These are phyloP conservation scores for Ophion costatus DNA, from an alignment of 2,888 invertebrate genomes.

Conservation along the genomic window DNA sequence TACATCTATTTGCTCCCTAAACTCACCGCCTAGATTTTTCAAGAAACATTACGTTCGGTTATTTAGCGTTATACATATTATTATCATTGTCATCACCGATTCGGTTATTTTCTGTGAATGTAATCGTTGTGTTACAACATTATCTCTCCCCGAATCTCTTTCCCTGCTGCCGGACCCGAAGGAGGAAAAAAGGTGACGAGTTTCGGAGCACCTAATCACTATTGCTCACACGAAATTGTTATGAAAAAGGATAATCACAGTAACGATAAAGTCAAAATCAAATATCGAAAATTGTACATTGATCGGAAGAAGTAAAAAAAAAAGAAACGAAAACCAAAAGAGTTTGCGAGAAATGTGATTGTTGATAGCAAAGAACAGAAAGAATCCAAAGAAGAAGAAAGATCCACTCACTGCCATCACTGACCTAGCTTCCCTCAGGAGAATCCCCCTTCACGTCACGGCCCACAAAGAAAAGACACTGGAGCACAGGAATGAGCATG, in stretches of 20 bases:
- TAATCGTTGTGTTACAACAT: conserved; percentile 84
- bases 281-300: conserved; percentile 45
- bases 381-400: conserved; percentile 67
- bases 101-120: conserved; percentile 81
- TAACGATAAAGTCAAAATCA: conserved; percentile 27
- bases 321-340: conserved; percentile 21
- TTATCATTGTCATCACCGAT: conserved; percentile 72
- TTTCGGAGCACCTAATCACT: conserved; percentile 84
- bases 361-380: conserved; percentile 28
- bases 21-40: conserved; percentile 78
- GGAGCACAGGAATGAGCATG: conserved; percentile 82
- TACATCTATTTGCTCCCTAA: conserved; percentile 83
- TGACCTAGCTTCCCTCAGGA: conserved; percentile 73
- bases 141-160: conserved; percentile 82
- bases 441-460: conserved; percentile 74
- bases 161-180: conserved; percentile 84
- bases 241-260: conserved; percentile 46
- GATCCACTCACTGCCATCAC: conserved; percentile 79
- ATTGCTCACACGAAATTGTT: conserved; percentile 78
- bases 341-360: conserved; percentile 25
- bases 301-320: conserved; percentile 12
- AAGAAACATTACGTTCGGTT: conserved; percentile 78
- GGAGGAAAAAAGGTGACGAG: conserved; percentile 88
- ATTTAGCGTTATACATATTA: conserved; percentile 82
- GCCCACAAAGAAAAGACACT: conserved; percentile 72